A percentile compares a stretch with the other conserved stretches of the same genome.
These are phyloP conservation scores for Drosophila mercatorum DNA, from an alignment of 2,888 invertebrate species.

Conservation along the genomic window DNA sequence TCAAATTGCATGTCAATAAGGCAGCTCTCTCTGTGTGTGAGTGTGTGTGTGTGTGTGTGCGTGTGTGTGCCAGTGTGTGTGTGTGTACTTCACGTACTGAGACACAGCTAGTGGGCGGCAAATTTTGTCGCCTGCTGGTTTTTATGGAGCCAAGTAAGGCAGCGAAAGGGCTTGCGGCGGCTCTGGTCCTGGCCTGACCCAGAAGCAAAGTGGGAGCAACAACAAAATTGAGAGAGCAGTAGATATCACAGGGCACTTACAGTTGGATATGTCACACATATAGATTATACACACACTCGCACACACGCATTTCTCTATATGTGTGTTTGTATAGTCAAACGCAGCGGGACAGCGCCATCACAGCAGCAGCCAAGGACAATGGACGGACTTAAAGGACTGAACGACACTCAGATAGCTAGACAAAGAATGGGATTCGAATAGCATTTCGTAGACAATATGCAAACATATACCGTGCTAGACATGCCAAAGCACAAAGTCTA, in stretches of 20 bases:
- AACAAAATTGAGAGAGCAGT: slow-evolving; percentile 13
- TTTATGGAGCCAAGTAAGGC: slow-evolving; percentile 30
- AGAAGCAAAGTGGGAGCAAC: slow-evolving; percentile 15
- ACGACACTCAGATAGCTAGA: slow-evolving; percentile 38
- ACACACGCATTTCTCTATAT: not conserved
- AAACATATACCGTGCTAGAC: slow-evolving; percentile 70
- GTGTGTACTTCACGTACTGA: slow-evolving; percentile 1
- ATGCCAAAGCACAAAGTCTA: slow-evolving; percentile 31
- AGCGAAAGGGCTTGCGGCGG: not conserved
- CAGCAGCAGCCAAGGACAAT: slow-evolving; percentile 2
- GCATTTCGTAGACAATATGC: slow-evolving; percentile 77
- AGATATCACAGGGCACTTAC: slow-evolving; percentile 27
- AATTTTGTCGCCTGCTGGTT: slow-evolving; percentile 48
- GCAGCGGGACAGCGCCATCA: slow-evolving; percentile 39
- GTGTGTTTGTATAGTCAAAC: slow-evolving; percentile 20
- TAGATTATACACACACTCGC: slow-evolving; percentile 7
- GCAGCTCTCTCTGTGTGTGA: not conserved
- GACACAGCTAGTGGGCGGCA: slow-evolving; percentile 12
- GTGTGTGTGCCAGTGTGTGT: not conserved
- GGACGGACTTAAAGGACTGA: slow-evolving; percentile 20
- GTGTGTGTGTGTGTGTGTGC: not conserved
- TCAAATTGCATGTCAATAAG: slow-evolving; percentile 59
- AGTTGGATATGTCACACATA: slow-evolving; percentile 21
- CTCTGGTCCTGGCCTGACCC: slow-evolving; percentile 24
- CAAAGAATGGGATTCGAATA: slow-evolving; percentile 52